A percentile compares a stretch with the other conserved stretches of the same genome.
phyloP scores from a whole-genome alignment of 2,113 vertebrate genomes.

The Chaetodon trifascialis region DNA sequence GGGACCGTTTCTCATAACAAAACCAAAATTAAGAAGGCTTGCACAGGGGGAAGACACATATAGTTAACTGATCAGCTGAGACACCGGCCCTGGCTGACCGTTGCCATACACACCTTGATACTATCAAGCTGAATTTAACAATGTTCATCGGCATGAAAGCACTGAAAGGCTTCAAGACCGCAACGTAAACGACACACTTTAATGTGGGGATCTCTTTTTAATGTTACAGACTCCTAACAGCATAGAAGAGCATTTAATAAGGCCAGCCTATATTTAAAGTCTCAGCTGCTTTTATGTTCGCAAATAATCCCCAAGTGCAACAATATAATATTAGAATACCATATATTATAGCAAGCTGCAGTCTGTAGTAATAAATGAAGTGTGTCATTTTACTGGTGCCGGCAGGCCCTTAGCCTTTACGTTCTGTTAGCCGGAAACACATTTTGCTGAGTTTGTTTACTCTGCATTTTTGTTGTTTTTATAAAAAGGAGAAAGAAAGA shows the following conservation, averaged over 20 bases:
- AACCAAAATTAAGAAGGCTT: slow-evolving; percentile 64
- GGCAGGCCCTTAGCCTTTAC: too few species aligned
- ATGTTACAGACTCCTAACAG: slow-evolving; percentile 40
- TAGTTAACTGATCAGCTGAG: slow-evolving; percentile 69
- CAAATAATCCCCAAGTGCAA: neutral
- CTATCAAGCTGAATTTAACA: slow-evolving; percentile 29
- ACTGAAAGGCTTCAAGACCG: neutral
- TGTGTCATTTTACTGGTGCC: slow-evolving; percentile 8
- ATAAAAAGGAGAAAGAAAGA: neutral
- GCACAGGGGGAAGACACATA: slow-evolving; percentile 37
- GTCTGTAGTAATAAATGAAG: slow-evolving; percentile 14
- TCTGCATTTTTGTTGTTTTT: slow-evolving; percentile 7
- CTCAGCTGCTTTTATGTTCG: slow-evolving; percentile 5
- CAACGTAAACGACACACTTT: slow-evolving; percentile 48
- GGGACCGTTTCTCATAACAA: slow-evolving; percentile 73
- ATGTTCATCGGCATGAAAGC: neutral
- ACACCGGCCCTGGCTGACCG: slow-evolving; percentile 21
- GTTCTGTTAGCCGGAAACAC: neutral
- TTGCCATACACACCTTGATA: slow-evolving; percentile 13
- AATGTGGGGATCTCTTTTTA: slow-evolving; percentile 55
- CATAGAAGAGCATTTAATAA: slow-evolving; percentile 38
- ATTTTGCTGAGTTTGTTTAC: slow-evolving; percentile 34
- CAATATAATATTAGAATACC: neutral
- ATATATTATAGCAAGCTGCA: slow-evolving; percentile 2
- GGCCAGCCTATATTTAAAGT: slow-evolving; percentile 26